Conservation (phyloP, 2,797 vertebrate species). For the Lindbergichthys nudifrons region DNA sequence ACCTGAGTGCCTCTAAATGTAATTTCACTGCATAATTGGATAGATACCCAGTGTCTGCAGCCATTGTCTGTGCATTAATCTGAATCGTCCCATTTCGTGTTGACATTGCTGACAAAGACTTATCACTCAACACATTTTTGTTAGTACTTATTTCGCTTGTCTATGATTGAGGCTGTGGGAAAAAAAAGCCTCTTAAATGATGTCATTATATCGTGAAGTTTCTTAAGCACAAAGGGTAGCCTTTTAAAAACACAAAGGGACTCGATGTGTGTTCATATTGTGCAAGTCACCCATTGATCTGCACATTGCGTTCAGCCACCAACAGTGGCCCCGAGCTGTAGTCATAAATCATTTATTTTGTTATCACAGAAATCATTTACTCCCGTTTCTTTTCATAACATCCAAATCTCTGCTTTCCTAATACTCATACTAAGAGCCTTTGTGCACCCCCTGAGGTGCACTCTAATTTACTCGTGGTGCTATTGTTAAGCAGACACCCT, state of each 20-base stretch:
- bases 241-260: constrained; percentile 61
- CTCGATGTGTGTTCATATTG: constrained; percentile 61
- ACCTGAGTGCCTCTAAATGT: constrained; percentile 82
- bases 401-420: constrained; percentile 75
- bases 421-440: constrained; percentile 67
- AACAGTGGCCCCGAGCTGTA: constrained; percentile 67
- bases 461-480: constrained; percentile 77
- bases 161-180: constrained; percentile 24
- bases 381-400: constrained; percentile 76
- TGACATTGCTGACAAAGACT: constrained; percentile 79
- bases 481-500: constrained; percentile 81
- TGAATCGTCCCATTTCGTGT: constrained; percentile 71
- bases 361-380: constrained; percentile 80
- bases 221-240: constrained; percentile 36
- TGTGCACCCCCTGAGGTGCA: constrained; percentile 57
- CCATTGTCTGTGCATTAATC: constrained; percentile 79
- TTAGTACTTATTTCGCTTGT: constrained; percentile 59
- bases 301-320: constrained; percentile 63
- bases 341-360: constrained; percentile 80
- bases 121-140: constrained; percentile 66
- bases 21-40: constrained; percentile 82
- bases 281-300: constrained; percentile 69
- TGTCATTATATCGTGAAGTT: constrained; percentile 53
- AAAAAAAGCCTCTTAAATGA: constrained; percentile 49
- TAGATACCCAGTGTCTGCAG: constrained; percentile 75